These are phyloP conservation scores for Rhagoletis zephyria DNA, from an alignment of 1,140 invertebrate genomes.

Conservation along the genomic window DNA sequence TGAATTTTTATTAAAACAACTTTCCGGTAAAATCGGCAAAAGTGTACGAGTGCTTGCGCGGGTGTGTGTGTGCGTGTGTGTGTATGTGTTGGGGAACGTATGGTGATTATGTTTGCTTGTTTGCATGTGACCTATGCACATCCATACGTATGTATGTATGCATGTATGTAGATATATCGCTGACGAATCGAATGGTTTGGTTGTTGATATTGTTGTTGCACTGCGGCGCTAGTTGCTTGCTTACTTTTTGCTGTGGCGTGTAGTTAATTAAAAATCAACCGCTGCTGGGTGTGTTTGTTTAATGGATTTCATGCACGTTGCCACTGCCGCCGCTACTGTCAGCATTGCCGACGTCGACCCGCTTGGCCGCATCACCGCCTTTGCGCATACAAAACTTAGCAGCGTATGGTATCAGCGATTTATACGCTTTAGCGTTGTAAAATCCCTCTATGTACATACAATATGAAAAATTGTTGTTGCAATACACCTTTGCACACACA, in stretches of 20 bases:
- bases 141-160: background rate
- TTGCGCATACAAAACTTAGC: conserved; percentile 57
- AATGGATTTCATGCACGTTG: conserved; percentile 69
- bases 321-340: background rate
- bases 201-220: conserved; percentile 30
- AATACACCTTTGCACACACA: background rate
- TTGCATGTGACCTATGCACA: conserved; percentile 13
- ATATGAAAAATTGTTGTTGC: conserved; percentile 18
- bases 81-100: background rate
- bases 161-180: background rate
- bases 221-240: conserved; percentile 15
- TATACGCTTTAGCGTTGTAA: conserved; percentile 68
- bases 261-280: conserved; percentile 74
- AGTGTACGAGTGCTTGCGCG: conserved; percentile 1
- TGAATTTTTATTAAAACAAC: conserved; percentile 46
- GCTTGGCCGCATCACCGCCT: conserved; percentile 37
- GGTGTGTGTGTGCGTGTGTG: conserved; percentile 26
- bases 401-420: conserved; percentile 67
- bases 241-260: conserved; percentile 65
- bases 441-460: conserved; percentile 26
- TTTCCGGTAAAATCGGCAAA: conserved; percentile 32
- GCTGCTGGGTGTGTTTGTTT: conserved; percentile 71
- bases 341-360: background rate
- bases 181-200: background rate
- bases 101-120: conserved; percentile 38